phyloP scores from a whole-genome alignment of 2,797 vertebrate species.

The Synaphobranchus kaupii region DNA sequence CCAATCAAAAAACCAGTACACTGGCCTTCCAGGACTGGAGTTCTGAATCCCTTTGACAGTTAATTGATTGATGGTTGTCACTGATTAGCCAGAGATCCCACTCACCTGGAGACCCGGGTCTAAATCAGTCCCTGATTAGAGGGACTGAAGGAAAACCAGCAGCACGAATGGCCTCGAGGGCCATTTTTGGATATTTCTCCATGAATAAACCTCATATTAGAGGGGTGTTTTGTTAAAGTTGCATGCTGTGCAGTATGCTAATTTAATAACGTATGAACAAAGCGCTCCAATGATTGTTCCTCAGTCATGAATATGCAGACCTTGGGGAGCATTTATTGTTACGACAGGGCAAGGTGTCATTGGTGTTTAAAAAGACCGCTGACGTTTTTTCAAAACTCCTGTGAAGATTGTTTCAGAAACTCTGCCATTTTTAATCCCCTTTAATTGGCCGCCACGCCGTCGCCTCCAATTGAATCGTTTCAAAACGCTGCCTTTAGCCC shows the following conservation, averaged over 20 bases:
- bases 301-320: background rate
- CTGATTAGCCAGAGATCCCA: too few species aligned
- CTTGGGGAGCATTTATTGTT: background rate
- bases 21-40: too few species aligned
- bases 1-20: too few species aligned
- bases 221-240: background rate
- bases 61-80: too few species aligned
- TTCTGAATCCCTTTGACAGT: too few species aligned
- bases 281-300: background rate
- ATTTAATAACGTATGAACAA: background rate
- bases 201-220: background rate
- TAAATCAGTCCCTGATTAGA: too few species aligned
- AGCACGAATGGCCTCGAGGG: too few species aligned
- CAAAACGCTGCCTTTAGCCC: background rate
- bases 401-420: background rate
- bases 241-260: background rate
- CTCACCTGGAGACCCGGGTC: too few species aligned
- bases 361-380: background rate
- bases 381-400: background rate
- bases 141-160: too few species aligned
- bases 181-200: too few species aligned
- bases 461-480: background rate
- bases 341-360: background rate
- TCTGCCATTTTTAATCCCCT: background rate
- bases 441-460: background rate